Percentiles rank a stretch among this genome's conserved stretches.
phyloP scores from a whole-genome alignment of 2,797 vertebrate species.

The Xenopus petersii region DNA sequence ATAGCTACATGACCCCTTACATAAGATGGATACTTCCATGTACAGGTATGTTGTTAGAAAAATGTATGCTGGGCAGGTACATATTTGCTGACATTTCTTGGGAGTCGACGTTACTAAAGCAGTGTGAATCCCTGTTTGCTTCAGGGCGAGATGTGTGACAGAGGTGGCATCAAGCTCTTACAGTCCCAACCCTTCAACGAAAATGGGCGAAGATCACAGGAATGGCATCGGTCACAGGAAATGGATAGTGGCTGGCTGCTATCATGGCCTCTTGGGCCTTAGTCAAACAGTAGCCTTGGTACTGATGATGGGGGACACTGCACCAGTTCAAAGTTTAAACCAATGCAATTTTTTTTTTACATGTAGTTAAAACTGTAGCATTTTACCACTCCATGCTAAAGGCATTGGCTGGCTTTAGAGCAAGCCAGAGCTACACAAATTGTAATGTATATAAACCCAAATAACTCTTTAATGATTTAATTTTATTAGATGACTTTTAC shows the following conservation, averaged over 20 bases:
- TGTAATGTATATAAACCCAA: neutral
- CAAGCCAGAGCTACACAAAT: constrained; percentile 63
- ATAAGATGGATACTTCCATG: constrained; percentile 80
- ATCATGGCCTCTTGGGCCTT: constrained; percentile 87
- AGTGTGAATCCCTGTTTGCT: constrained; percentile 99
- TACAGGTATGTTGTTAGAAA: constrained; percentile 79
- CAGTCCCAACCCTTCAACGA: constrained; percentile 91
- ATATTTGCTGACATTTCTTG: constrained; percentile 76
- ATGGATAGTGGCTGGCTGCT: constrained; percentile 92
- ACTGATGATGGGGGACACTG: constrained; percentile 77
- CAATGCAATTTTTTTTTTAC: constrained; percentile 59
- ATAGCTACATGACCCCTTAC: constrained; percentile 69
- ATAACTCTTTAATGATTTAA: constrained; percentile 15
- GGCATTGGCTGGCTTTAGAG: constrained; percentile 66
- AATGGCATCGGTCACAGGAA: constrained; percentile 96
- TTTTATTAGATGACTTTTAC: constrained; percentile 59
- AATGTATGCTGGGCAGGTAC: constrained; percentile 60
- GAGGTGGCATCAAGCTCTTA: constrained; percentile 99
- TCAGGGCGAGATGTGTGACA: constrained; percentile 99
- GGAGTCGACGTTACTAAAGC: constrained; percentile 99
- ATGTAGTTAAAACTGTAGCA: constrained; percentile 59
- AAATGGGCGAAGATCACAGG: constrained; percentile 99
- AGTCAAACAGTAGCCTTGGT: constrained; percentile 93
- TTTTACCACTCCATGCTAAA: constrained; percentile 70
- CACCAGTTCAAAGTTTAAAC: constrained; percentile 69